Evolutionary conservation across 2,113 vertebrate species (phyloP).

Genomic region (Ceyx melanurus): DNA sequence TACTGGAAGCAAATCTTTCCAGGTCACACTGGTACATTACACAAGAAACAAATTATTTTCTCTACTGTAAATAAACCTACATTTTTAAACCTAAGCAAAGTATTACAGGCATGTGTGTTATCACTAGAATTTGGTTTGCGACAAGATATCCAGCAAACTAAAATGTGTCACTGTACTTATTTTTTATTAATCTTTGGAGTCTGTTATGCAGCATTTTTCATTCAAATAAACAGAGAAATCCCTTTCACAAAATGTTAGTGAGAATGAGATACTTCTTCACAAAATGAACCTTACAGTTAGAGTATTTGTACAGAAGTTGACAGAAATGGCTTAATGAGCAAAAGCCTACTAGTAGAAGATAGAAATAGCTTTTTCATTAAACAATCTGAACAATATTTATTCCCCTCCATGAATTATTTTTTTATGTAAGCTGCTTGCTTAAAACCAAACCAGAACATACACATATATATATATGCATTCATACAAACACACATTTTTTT

Average conservation of each 20-base stretch:
- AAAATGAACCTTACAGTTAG: background rate
- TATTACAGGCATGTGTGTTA: background rate
- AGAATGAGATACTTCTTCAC: background rate
- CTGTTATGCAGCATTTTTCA: background rate
- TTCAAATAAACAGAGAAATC: background rate
- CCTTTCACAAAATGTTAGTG: background rate
- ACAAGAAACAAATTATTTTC: conserved; percentile 8
- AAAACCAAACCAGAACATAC: background rate
- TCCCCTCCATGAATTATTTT: background rate
- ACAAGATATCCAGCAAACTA: background rate
- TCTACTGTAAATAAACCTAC: conserved; percentile 35
- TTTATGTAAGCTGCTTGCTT: background rate
- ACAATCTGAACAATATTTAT: background rate
- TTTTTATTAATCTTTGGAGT: background rate
- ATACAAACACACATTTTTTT: no score
- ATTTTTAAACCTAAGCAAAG: conserved; percentile 1
- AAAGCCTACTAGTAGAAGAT: background rate
- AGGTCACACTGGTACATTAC: background rate
- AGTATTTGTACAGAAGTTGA: background rate
- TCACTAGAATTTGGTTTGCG: background rate
- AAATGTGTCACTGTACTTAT: background rate
- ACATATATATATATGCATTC: no score
- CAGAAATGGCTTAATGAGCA: background rate
- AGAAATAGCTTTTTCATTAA: background rate
- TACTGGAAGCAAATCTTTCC: background rate